Evolutionary conservation across 2,888 invertebrate genomes (phyloP).

Genomic region (Pseudeuparius sepicola): DNA sequence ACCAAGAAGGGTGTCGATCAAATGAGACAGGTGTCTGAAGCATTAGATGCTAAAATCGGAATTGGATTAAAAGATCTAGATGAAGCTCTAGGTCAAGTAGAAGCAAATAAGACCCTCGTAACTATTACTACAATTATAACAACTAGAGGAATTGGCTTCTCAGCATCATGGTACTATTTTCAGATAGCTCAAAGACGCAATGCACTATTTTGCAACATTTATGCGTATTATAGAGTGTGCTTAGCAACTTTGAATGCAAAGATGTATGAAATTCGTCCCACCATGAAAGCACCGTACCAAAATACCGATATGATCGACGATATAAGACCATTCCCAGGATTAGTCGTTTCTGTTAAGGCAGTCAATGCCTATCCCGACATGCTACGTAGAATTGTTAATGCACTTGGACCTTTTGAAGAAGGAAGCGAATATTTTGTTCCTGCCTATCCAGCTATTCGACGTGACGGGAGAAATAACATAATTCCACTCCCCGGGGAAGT

Average conservation of each 20-base stretch:
- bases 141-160: neutral
- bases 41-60: neutral
- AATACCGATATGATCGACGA: too few relatives aligned
- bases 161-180: neutral
- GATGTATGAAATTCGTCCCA: neutral
- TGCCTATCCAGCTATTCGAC: too few relatives aligned
- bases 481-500: too few relatives aligned
- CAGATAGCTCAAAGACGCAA: neutral
- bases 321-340: too few relatives aligned
- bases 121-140: neutral
- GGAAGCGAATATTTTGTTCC: neutral
- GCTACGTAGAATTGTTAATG: neutral
- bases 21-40: neutral
- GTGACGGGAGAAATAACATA: too few relatives aligned
- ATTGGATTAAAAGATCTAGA: conserved; percentile 11
- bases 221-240: neutral
- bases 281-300: neutral
- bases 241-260: neutral
- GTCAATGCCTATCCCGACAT: neutral
- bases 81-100: neutral
- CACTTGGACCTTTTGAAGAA: neutral
- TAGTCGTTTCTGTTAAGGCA: neutral
- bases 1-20: neutral
- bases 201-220: neutral
- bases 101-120: neutral